Evolutionary conservation across 2,113 vertebrate genomes (phyloP).

Genomic region (Enhydra lutris): DNA sequence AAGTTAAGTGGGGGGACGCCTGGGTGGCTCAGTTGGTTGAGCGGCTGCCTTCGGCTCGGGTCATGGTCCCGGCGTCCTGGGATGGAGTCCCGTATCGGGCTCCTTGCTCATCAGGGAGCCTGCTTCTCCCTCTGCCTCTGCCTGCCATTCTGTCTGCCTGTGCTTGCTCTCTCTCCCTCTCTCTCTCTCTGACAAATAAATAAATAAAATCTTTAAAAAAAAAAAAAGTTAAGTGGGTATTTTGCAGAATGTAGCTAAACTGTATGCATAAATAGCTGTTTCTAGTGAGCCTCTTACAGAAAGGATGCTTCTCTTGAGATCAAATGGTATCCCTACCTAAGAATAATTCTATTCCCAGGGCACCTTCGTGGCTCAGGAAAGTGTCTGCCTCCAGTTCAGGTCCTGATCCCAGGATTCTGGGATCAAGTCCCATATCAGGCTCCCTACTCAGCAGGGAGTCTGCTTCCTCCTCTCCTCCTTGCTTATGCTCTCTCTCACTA

Average conservation of each 20-base stretch:
- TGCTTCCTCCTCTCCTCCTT: background rate
- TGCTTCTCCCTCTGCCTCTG: too few relatives aligned
- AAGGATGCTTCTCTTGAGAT: background rate
- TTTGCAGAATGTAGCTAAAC: background rate
- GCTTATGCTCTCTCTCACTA: background rate
- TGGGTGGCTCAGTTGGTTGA: too few relatives aligned
- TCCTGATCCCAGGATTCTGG: background rate
- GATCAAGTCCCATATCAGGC: background rate
- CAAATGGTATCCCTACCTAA: background rate
- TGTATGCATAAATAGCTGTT: background rate
- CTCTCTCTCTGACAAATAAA: too few relatives aligned
- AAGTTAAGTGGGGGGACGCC: background rate
- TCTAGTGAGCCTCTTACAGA: background rate
- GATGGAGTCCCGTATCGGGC: too few relatives aligned
- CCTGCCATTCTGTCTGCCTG: too few relatives aligned
- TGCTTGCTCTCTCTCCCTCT: too few relatives aligned
- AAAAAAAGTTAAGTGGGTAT: constrained; percentile 14
- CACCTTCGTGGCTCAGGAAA: background rate
- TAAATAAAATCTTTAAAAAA: too few relatives aligned
- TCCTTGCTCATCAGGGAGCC: too few relatives aligned
- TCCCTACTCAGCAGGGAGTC: too few relatives aligned
- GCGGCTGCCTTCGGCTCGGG: too few relatives aligned
- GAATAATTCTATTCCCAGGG: background rate
- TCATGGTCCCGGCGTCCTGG: too few relatives aligned
- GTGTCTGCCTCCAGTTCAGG: background rate